phyloP scores from a whole-genome alignment of 2,113 vertebrate genomes.

The Labeo catla region DNA sequence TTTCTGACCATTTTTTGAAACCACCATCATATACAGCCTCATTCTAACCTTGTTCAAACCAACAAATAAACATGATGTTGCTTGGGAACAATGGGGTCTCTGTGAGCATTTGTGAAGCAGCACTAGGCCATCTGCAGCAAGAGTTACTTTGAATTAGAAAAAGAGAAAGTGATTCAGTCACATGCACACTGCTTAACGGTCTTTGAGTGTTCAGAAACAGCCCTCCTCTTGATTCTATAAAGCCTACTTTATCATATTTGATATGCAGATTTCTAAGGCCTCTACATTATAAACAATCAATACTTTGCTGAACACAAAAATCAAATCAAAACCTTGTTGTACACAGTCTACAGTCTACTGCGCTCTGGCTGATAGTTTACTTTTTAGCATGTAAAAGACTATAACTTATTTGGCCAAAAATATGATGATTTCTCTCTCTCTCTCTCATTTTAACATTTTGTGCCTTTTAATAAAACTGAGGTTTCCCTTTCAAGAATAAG shows the following conservation, averaged over 20 bases:
- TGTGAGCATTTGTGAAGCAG: constrained; percentile 22
- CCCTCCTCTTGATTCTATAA: not conserved
- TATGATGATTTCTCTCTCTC: too few species aligned
- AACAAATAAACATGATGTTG: constrained; percentile 35
- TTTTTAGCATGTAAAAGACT: too few species aligned
- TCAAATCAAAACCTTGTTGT: too few species aligned
- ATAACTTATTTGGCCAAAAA: too few species aligned
- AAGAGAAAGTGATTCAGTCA: constrained; percentile 14
- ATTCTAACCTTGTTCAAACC: not conserved
- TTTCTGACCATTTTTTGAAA: not conserved
- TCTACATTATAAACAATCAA: too few species aligned
- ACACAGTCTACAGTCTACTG: too few species aligned
- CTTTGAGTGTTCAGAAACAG: not conserved
- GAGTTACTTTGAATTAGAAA: not conserved
- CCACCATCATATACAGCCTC: not conserved
- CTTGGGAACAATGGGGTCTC: constrained; percentile 41
- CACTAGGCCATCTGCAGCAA: not conserved
- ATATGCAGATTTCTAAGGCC: not conserved
- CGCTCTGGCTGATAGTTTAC: too few species aligned
- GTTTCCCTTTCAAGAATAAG: too few species aligned
- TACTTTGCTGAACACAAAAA: too few species aligned
- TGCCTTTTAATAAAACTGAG: too few species aligned
- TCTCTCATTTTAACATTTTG: too few species aligned
- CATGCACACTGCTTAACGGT: constrained; percentile 4
- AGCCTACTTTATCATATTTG: not conserved